Percentiles rank a stretch among this genome's conserved stretches.
Conservation (phyloP, 2,113 vertebrate genomes). For the Sterrhoptilus dennistouni region DNA sequence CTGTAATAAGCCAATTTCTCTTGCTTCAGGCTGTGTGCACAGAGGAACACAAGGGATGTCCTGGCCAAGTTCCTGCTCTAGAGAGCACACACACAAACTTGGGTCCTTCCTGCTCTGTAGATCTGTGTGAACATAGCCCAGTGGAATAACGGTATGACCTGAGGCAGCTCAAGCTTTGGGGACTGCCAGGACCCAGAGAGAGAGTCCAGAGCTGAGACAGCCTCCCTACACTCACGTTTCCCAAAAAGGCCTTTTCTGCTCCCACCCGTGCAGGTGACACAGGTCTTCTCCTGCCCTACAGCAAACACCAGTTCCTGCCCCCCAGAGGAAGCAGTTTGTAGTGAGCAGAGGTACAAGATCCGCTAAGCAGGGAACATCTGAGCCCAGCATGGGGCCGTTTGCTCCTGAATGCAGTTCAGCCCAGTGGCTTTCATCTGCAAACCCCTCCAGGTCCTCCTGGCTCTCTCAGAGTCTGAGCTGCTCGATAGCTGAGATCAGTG, state of each 20-base stretch:
- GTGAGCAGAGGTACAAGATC: neutral
- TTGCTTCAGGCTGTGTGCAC: neutral
- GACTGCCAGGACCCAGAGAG: neutral
- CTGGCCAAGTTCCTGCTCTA: neutral
- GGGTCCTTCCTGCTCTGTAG: neutral
- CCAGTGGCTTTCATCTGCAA: conserved; percentile 41
- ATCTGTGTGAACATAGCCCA: neutral
- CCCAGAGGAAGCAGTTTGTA: neutral
- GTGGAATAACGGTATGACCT: accelerated
- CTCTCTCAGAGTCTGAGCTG: neutral
- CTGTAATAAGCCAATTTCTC: neutral
- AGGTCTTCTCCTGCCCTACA: neutral
- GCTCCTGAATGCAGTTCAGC: neutral
- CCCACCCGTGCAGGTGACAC: neutral
- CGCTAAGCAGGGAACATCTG: neutral
- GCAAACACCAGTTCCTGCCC: neutral
- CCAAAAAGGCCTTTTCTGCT: neutral
- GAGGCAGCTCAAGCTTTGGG: neutral
- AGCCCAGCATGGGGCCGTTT: neutral
- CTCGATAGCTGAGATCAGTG: neutral
- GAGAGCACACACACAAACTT: neutral
- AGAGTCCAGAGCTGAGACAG: neutral
- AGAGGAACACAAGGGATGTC: neutral
- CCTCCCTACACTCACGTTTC: accelerated
- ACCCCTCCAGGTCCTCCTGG: conserved; percentile 25